phyloP scores from a whole-genome alignment of 2,888 invertebrate genomes.

The Sinodicranocentrus sp. region DNA sequence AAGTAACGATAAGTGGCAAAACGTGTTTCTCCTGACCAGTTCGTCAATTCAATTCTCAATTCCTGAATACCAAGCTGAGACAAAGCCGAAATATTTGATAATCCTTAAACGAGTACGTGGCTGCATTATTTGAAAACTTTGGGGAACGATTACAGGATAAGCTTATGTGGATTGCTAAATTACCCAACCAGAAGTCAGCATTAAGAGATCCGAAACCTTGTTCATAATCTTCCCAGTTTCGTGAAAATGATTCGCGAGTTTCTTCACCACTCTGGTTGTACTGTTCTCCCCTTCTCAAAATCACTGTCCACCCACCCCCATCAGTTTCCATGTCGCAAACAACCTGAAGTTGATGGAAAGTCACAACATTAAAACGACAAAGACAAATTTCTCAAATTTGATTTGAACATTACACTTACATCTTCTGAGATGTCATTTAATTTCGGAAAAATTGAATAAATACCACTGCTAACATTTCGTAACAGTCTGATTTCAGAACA shows the following conservation, averaged over 20 bases:
- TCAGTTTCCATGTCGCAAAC: conserved; percentile 66
- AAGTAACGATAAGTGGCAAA: conserved; percentile 62
- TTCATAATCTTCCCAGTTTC: conserved; percentile 65
- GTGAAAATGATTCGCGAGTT: conserved; percentile 43
- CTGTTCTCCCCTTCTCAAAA: conserved; percentile 51
- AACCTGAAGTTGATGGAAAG: conserved; percentile 37
- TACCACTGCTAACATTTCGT: conserved; percentile 56
- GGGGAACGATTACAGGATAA: too few species aligned
- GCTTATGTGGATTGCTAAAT: not conserved
- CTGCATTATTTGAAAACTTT: not conserved
- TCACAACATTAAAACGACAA: not conserved
- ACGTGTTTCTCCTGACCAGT: conserved; percentile 58
- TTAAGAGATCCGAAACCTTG: conserved; percentile 59
- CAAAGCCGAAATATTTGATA: conserved; percentile 48
- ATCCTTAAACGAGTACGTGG: conserved; percentile 36
- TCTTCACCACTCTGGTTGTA: not conserved
- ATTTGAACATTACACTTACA: too few species aligned
- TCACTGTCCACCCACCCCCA: conserved; percentile 71
- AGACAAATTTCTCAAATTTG: not conserved
- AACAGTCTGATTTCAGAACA: conserved; percentile 67
- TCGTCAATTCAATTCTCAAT: conserved; percentile 56
- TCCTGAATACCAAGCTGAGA: conserved; percentile 59
- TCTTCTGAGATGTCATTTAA: conserved; percentile 44
- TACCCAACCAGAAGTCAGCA: conserved; percentile 65
- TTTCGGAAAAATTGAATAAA: conserved; percentile 50